These are phyloP conservation scores for Kryptopterus vitreolus DNA, from an alignment of 2,797 vertebrate genomes.

Conservation along the genomic window DNA sequence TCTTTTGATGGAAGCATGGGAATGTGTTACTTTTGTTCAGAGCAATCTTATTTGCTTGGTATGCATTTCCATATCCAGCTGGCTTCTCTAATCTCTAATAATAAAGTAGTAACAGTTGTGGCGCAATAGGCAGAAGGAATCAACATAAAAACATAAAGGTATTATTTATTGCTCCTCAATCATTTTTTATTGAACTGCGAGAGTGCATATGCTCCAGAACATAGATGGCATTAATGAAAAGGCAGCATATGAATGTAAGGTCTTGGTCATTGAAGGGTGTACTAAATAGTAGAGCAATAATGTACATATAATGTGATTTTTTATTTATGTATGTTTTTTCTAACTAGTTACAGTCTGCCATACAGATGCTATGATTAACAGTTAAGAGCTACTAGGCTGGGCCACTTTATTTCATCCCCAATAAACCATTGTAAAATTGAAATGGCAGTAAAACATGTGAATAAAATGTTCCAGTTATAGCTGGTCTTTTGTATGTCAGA, in stretches of 20 bases:
- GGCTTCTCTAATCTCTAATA: slow-evolving; percentile 5
- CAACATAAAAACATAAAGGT: not conserved
- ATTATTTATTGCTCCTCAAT: not conserved
- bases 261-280: not conserved
- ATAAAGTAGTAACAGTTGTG: not conserved
- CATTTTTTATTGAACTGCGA: not conserved
- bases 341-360: not conserved
- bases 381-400: no score
- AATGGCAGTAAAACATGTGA: not conserved
- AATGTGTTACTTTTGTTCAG: slow-evolving; percentile 22
- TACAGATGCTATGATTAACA: not conserved
- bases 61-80: slow-evolving; percentile 4
- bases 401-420: not conserved
- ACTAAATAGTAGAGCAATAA: not conserved
- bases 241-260: not conserved
- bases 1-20: slow-evolving; percentile 12
- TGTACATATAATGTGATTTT: not conserved
- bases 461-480: not conserved
- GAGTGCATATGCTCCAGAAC: not conserved
- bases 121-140: not conserved
- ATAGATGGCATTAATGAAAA: not conserved
- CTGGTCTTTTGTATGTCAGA: not conserved
- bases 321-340: not conserved
- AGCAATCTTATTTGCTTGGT: not conserved
- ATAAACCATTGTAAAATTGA: not conserved